These are phyloP conservation scores for Ciconia nigra DNA, from an alignment of 2,797 vertebrate species.

Conservation along the genomic window DNA sequence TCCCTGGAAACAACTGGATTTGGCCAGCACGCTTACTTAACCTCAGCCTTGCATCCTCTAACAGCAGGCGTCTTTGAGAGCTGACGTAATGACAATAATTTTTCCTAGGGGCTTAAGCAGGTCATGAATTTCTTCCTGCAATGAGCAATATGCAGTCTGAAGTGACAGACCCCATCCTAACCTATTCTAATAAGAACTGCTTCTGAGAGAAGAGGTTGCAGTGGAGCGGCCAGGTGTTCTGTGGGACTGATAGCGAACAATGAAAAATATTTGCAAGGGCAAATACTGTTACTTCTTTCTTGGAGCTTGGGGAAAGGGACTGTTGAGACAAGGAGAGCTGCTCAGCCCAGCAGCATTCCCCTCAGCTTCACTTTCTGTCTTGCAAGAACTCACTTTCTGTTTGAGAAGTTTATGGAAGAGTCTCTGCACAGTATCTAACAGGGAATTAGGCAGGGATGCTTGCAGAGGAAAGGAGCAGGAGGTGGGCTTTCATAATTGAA, in stretches of 20 bases:
- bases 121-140: neutral
- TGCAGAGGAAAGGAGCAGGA: neutral
- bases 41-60: neutral
- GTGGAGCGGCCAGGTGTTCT: neutral
- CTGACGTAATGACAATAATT: neutral
- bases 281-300: neutral
- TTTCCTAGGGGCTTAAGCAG: neutral
- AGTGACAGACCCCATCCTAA: neutral
- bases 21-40: slow-evolving; percentile 16
- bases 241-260: neutral
- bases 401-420: neutral
- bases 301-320: neutral
- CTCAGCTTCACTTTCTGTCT: neutral
- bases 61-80: neutral
- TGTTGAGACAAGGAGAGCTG: neutral
- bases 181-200: neutral
- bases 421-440: neutral
- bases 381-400: too few relatives aligned
- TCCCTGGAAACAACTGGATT: slow-evolving; percentile 18
- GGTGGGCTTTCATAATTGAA: neutral
- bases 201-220: neutral
- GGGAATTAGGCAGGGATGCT: neutral
- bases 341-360: neutral
- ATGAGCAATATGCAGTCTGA: neutral
- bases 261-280: neutral